phyloP scores from a whole-genome alignment of 2,113 vertebrate genomes.

The Saguinus midas region DNA sequence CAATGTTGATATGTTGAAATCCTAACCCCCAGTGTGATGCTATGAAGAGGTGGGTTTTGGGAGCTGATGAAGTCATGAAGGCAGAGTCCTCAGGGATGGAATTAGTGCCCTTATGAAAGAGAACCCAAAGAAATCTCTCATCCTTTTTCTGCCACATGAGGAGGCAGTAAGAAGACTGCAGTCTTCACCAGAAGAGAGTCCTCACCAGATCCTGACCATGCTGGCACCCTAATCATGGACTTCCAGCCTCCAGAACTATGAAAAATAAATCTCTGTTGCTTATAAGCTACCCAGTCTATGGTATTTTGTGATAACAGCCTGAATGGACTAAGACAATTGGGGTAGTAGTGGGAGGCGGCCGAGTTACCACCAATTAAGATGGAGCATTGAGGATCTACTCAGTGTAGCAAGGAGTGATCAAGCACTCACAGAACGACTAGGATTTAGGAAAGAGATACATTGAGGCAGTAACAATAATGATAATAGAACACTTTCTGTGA shows the following conservation, averaged over 20 bases:
- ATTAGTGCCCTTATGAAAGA: background rate
- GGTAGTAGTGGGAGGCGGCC: fast-evolving
- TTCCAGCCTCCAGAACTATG: background rate
- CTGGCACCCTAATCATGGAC: background rate
- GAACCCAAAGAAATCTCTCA: background rate
- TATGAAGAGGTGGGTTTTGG: background rate
- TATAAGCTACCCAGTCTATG: background rate
- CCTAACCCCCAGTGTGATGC: background rate
- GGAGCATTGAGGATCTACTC: background rate
- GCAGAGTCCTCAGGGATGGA: background rate
- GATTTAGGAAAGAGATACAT: background rate
- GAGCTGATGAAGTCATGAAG: background rate
- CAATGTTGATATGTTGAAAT: background rate
- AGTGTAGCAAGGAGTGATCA: background rate
- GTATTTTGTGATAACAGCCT: background rate
- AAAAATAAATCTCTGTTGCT: background rate
- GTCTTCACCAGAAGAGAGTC: background rate
- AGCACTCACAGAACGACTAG: background rate
- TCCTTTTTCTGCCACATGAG: background rate
- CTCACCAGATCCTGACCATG: no score
- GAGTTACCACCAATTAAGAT: background rate
- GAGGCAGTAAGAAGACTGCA: background rate
- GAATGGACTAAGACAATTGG: background rate
- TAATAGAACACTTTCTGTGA: background rate
- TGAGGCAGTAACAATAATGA: background rate